phyloP scores from a whole-genome alignment of 2,888 invertebrate genomes.

The Nemoura dubitans region DNA sequence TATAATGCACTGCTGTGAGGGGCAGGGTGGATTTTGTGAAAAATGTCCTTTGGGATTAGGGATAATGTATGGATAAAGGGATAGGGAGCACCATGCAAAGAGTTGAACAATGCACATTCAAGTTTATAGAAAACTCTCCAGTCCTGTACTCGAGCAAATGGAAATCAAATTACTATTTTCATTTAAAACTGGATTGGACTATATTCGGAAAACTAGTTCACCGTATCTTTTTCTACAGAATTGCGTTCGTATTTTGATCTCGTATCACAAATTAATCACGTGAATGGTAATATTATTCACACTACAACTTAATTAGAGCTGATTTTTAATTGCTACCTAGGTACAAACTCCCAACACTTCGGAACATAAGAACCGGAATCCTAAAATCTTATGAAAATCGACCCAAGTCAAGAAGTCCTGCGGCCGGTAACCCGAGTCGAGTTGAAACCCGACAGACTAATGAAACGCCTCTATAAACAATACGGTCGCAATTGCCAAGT shows the following conservation, averaged over 20 bases:
- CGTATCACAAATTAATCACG: background rate
- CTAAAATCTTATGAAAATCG: background rate
- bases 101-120: background rate
- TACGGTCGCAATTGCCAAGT: background rate
- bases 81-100: background rate
- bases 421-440: background rate
- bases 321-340: background rate
- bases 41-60: conserved; percentile 31
- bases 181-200: background rate
- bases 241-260: background rate
- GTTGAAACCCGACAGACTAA: background rate
- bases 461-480: background rate
- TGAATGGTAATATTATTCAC: background rate
- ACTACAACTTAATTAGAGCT: no score
- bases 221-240: background rate
- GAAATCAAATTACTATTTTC: background rate
- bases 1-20: background rate
- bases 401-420: background rate
- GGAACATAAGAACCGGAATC: background rate
- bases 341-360: background rate
- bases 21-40: conserved; percentile 9
- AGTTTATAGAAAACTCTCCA: background rate
- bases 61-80: background rate
- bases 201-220: no score
- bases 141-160: background rate